Conservation (phyloP, 2,888 invertebrate species). For the Drosophila flavopinicola region DNA sequence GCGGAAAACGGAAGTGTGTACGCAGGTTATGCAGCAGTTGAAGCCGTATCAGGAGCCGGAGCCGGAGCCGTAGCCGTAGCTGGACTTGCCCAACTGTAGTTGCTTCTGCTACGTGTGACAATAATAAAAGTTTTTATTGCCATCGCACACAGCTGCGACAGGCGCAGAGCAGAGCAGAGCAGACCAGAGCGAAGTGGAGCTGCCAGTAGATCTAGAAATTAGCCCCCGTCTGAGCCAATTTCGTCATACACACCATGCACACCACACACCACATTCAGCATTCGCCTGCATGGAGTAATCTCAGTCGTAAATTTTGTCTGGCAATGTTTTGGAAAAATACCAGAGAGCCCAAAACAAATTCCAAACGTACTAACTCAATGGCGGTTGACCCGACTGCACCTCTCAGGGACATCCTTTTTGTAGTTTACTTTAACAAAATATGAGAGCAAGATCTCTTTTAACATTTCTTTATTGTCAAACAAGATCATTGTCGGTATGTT, state of each 20-base stretch:
- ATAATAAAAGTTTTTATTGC: slow-evolving; percentile 82
- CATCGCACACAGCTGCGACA: slow-evolving; percentile 71
- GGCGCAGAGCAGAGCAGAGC: too few species aligned
- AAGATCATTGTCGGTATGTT: background rate
- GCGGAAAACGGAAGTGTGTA: slow-evolving; percentile 72
- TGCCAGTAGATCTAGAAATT: slow-evolving; percentile 65
- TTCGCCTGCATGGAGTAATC: slow-evolving; percentile 33
- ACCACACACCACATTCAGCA: background rate
- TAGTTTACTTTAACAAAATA: background rate
- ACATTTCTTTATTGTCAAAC: background rate
- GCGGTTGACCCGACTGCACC: slow-evolving; percentile 1
- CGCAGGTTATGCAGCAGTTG: slow-evolving; percentile 68
- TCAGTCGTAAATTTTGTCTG: slow-evolving; percentile 54
- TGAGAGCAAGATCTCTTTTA: slow-evolving; percentile 5
- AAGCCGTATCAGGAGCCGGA: slow-evolving; percentile 17
- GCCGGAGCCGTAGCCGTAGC: slow-evolving; percentile 23
- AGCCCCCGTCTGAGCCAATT: slow-evolving; percentile 60
- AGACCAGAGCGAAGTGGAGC: background rate
- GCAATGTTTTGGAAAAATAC: slow-evolving; percentile 53
- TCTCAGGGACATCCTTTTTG: background rate
- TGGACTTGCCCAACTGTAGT: slow-evolving; percentile 43
- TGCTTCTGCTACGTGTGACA: slow-evolving; percentile 74
- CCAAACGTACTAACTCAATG: slow-evolving; percentile 10
- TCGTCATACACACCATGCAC: slow-evolving; percentile 43
- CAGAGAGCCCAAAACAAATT: slow-evolving; percentile 32